Conservation (phyloP, 2,797 vertebrate genomes). For the Tinamus major region DNA sequence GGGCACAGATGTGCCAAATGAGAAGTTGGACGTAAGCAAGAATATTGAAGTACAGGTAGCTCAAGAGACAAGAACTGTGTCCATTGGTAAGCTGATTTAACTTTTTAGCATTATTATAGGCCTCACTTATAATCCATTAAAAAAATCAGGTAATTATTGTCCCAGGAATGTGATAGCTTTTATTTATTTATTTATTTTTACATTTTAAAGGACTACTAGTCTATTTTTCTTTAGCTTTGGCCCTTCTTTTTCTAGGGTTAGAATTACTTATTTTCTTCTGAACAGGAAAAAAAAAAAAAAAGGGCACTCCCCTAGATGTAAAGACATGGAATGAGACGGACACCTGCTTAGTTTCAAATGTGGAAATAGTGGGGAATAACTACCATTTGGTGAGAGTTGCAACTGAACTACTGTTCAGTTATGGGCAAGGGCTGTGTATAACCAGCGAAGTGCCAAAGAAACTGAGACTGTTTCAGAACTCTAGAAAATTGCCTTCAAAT, state of each 20-base stretch:
- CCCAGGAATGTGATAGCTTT: not conserved
- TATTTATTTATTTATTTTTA: not conserved
- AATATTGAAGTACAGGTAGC: constrained; percentile 82
- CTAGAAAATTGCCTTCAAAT: not conserved
- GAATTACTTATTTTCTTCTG: not conserved
- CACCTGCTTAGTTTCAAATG: not conserved
- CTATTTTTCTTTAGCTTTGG: not conserved
- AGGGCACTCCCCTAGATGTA: not conserved
- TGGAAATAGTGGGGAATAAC: not conserved
- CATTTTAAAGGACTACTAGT: too few relatives aligned
- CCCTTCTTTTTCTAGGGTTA: not conserved
- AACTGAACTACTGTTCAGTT: not conserved
- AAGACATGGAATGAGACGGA: not conserved
- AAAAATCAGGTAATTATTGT: not conserved
- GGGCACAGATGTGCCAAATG: constrained; percentile 78
- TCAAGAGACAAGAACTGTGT: constrained; percentile 85
- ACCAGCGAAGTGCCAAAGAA: not conserved
- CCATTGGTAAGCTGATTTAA: constrained; percentile 83
- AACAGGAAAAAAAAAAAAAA: not conserved
- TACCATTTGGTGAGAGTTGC: not conserved
- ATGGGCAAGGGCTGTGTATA: not conserved
- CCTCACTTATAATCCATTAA: not conserved
- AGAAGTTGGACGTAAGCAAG: constrained; percentile 85
- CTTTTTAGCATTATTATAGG: not conserved
- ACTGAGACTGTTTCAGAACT: not conserved